These are phyloP conservation scores for Lepus europaeus DNA, from an alignment of 2,113 vertebrate genomes.

Conservation along the genomic window DNA sequence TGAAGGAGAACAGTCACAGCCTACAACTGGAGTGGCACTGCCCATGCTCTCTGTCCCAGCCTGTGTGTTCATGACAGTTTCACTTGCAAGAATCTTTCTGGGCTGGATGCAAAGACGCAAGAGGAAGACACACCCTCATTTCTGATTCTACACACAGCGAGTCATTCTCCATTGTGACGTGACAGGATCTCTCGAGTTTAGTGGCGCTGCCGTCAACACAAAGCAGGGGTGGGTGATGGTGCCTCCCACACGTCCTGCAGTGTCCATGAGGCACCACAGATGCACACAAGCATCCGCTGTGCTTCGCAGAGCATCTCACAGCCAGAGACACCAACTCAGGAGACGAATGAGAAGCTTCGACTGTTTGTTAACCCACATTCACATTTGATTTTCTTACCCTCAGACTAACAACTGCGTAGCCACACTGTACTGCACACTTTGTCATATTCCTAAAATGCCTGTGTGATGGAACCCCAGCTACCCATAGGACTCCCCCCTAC, in stretches of 20 bases:
- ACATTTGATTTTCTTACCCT: neutral
- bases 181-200: accelerated
- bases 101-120: neutral
- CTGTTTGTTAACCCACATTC: neutral
- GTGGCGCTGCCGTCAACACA: neutral
- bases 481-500: accelerated
- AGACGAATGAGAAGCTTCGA: neutral
- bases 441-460: neutral
- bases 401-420: neutral
- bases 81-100: neutral
- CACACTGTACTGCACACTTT: neutral
- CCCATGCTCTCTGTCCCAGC: neutral
- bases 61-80: neutral
- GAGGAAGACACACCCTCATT: neutral
- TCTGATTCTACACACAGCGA: neutral
- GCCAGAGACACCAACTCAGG: neutral
- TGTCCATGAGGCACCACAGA: accelerated
- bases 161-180: neutral
- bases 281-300: accelerated
- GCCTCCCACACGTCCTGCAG: neutral
- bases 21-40: neutral
- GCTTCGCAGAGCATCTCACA: neutral
- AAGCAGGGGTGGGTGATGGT: accelerated
- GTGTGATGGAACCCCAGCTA: neutral
- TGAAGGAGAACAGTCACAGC: neutral